These are phyloP conservation scores for Tigriopus japonicus DNA, from an alignment of 1,140 invertebrate genomes.

Conservation along the genomic window DNA sequence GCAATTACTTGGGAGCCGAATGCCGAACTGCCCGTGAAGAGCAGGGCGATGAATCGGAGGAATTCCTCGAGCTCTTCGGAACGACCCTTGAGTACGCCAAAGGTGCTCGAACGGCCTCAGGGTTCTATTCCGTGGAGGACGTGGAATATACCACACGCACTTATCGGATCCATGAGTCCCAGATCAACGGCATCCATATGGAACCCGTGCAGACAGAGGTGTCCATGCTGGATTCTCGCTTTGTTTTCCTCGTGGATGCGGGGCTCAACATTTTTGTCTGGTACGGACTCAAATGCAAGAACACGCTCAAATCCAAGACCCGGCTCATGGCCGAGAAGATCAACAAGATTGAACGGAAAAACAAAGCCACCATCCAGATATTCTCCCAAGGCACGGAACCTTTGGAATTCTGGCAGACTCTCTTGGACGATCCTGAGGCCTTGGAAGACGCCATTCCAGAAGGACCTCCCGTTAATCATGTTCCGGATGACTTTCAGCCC, in stretches of 20 bases:
- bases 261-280: slow-evolving; percentile 38
- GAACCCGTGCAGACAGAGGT: slow-evolving; percentile 57
- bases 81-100: slow-evolving; percentile 63
- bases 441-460: slow-evolving; percentile 18
- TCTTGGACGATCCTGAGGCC: slow-evolving; percentile 31
- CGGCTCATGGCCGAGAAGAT: slow-evolving; percentile 90
- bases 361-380: slow-evolving; percentile 70
- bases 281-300: slow-evolving; percentile 65
- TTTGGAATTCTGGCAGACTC: slow-evolving; percentile 56
- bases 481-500: slow-evolving; percentile 53
- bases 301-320: slow-evolving; percentile 83
- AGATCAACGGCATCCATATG: slow-evolving; percentile 69
- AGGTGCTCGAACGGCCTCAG: slow-evolving; percentile 84
- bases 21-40: slow-evolving; percentile 96
- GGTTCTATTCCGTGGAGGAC: slow-evolving; percentile 94
- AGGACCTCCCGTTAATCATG: slow-evolving; percentile 39
- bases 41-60: slow-evolving; percentile 84
- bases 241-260: slow-evolving; percentile 78
- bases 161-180: slow-evolving; percentile 70
- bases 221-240: slow-evolving; percentile 63
- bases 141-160: slow-evolving; percentile 57
- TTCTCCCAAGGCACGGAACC: slow-evolving; percentile 63
- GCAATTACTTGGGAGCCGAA: slow-evolving; percentile 84
- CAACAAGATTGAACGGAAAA: slow-evolving; percentile 95
- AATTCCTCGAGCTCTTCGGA: slow-evolving; percentile 83